Evolutionary conservation across 2,888 invertebrate genomes (phyloP), one percentile per base, ranked within the genome.

Genomic region (Dyspetes luteomarginatus): DNA sequence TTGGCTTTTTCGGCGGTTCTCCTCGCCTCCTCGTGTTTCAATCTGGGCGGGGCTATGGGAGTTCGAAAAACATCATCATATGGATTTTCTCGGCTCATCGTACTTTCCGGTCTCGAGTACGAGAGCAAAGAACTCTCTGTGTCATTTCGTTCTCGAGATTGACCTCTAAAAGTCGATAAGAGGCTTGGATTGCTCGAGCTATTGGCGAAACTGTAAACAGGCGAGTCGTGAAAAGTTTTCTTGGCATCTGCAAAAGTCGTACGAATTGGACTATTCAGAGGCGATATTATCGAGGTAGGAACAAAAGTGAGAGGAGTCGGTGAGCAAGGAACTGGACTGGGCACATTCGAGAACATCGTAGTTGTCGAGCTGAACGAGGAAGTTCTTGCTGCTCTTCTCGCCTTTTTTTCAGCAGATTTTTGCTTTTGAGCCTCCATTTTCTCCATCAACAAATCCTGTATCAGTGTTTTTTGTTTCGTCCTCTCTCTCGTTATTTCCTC

Each of bases 381-480:
- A 9, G 94, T 92, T 84, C 93, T 94, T 0, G 95, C 93, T 75
- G 94, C 94, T 78, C 94, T 93, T 88, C 94, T 94, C 9, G 94
- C 92, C 73, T 94, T 94, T 86, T 93, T 94, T 85, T 94, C 95
- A 2, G 94, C 93, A n/a, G 93, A 94, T 17, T 93, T 93, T 85
- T 95, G 95, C 85, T 95, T 95, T 86, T 95, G 95, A 1, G 94
- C 94, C 85, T 95, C 94, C 86, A 97, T 93, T 91, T 96, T 95
- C 88, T 96, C 96, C 94, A 97, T 94, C 67, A 97, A 96, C 92
- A 97, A 93, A 90, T 97, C 95, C 87, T 97, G 95, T 58, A 97
- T 96, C 26, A 97, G 93, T 89, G 95, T 96, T 83, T 97, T 97
- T 91, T 97, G 97, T 88, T 96, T 96, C 45, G 95, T 96, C 72